A percentile compares a stretch with the other conserved stretches of the same genome.
phyloP scores from a whole-genome alignment of 2,888 invertebrate species.

The Neria commutata region DNA sequence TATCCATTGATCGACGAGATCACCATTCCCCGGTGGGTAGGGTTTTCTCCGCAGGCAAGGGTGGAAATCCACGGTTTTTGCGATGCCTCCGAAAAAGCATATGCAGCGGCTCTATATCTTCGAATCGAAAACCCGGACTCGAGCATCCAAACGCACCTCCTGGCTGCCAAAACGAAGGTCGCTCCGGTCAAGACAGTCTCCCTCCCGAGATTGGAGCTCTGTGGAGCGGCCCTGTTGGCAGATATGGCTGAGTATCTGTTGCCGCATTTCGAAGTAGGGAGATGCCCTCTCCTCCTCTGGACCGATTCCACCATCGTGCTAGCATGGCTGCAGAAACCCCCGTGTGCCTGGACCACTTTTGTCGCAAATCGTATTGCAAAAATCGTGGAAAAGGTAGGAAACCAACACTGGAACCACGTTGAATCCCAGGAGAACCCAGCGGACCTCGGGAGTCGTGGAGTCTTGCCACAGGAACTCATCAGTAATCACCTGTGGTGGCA shows the following conservation, averaged over 20 bases:
- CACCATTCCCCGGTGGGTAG: conserved; percentile 20
- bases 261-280: background rate
- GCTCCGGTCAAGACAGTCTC: conserved; percentile 18
- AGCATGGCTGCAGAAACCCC: conserved; percentile 13
- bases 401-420: background rate
- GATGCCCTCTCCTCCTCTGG: background rate
- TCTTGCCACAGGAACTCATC: background rate
- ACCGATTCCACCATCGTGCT: conserved; percentile 7
- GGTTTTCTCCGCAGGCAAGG: background rate
- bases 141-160: background rate
- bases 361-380: conserved; percentile 3
- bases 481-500: background rate
- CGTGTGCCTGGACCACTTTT: conserved; percentile 12
- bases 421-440: background rate
- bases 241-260: conserved; percentile 2
- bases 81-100: conserved; percentile 25
- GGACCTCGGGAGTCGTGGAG: conserved; percentile 3
- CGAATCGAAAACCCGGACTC: background rate
- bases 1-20: conserved; percentile 7
- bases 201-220: conserved; percentile 13
- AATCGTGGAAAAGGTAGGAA: background rate
- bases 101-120: conserved; percentile 13
- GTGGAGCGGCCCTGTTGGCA: conserved; percentile 13
- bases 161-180: conserved; percentile 14
- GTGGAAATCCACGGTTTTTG: conserved; percentile 21